Evolutionary conservation across 2,797 vertebrate species (phyloP).

Genomic region (Channa striata): DNA sequence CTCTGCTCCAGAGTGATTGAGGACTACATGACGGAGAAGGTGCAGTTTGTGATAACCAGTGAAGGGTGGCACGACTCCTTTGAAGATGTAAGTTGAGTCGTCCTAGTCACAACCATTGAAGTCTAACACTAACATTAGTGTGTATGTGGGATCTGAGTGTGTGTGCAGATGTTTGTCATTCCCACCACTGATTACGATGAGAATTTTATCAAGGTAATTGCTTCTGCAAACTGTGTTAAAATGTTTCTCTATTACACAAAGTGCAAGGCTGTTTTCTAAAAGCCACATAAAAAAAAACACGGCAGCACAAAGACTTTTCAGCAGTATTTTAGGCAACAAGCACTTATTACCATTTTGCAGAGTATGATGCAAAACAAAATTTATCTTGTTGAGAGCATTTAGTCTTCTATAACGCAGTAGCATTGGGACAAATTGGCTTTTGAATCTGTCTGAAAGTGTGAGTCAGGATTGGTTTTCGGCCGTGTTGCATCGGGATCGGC

Average conservation of each 20-base stretch:
- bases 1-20: conserved; percentile 83
- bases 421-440: neutral
- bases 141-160: neutral
- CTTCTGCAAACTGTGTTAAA: neutral
- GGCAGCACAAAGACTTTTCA: neutral
- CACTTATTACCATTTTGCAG: neutral
- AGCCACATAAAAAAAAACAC: no score
- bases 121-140: neutral
- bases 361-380: neutral
- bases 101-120: neutral
- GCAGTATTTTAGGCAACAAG: neutral
- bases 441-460: neutral
- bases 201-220: conserved; percentile 16
- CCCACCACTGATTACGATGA: neutral
- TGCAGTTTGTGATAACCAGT: conserved; percentile 92
- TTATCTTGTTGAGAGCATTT: no score
- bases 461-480: conserved; percentile 4
- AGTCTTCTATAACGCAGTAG: neutral
- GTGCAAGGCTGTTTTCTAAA: neutral
- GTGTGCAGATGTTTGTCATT: neutral
- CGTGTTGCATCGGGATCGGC: conserved; percentile 16
- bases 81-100: conserved; percentile 87
- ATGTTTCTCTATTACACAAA: conserved; percentile 4
- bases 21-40: conserved; percentile 92
- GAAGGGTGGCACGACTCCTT: conserved; percentile 94